Evolutionary conservation across 2,113 vertebrate species (phyloP), one percentile per base, ranked within the genome.

Genomic region (Colistium nudipinnis): DNA sequence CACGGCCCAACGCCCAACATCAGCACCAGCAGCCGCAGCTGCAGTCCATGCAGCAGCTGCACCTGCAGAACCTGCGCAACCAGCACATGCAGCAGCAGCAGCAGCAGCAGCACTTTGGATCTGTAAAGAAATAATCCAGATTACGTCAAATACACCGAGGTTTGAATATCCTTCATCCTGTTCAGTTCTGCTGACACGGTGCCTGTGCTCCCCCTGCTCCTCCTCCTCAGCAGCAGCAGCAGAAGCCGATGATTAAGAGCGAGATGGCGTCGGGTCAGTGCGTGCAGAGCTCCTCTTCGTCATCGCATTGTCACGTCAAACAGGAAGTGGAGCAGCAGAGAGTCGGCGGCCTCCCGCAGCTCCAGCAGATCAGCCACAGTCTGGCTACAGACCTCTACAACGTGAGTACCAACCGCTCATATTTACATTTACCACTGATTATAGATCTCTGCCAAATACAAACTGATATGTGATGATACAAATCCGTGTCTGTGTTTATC

Each of bases 301-400:
- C 65, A 22, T 57, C 72, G 0, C 86, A 79, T 22, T 76, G 70
- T 59, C 75, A 65, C 3, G 13, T 74, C 69, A 92, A 84, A 49
- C 85, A 64, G 45, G 89, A 90, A 20, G 33, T 57, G 17, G 77
- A 84, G 17, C 75, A 75, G 4, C 73, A 81, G 13, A 38, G 81
- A 19, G 80, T 57, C 33, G 44, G 67, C 1, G 51, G 78, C 52
- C 73, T 89, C 28, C 72, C 69, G 0, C 92, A 89, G 56, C 81
- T 90, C 3, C 91, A 92, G 7, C 91, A 92, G 33, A 83, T 88
- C 69, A 88, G 81, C 82, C 89, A 90, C 30, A 80, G 62, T 60
- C 75, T 92, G 45, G 59, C 87, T 35, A 22, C 83, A 0, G 93
- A 94, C 49, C 66, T 93, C 2, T 94, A 93, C 73, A 92, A 81